These are phyloP conservation scores for Myripristis murdjan DNA, from an alignment of 2,797 vertebrate genomes.

Conservation along the genomic window DNA sequence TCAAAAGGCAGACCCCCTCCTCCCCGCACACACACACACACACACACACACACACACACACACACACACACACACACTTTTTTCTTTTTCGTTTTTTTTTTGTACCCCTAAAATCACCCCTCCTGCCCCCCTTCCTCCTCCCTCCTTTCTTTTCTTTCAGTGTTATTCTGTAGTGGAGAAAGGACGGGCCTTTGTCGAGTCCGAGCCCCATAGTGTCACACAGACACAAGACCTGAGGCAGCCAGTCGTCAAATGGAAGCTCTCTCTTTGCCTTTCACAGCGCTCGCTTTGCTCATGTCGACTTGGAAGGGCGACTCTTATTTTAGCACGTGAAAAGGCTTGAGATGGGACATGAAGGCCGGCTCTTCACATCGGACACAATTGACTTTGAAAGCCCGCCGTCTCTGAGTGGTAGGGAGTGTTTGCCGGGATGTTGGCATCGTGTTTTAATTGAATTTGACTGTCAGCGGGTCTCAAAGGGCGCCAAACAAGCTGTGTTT, in stretches of 20 bases:
- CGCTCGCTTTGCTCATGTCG: constrained; percentile 77
- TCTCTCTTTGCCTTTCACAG: constrained; percentile 60
- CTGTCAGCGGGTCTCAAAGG: constrained; percentile 54
- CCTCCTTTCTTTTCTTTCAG: constrained; percentile 84
- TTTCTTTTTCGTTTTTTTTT: constrained; percentile 27
- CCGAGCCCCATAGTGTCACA: constrained; percentile 65
- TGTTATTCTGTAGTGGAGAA: constrained; percentile 91
- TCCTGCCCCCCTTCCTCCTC: constrained; percentile 54
- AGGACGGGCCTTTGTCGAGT: constrained; percentile 84
- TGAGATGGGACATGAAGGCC: constrained; percentile 66
- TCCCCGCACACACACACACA: too few relatives aligned
- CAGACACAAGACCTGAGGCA: constrained; percentile 71
- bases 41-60: too few relatives aligned
- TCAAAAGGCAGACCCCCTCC: constrained; percentile 91
- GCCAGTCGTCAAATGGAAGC: constrained; percentile 73
- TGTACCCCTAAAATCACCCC: constrained; percentile 53
- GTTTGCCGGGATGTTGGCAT: constrained; percentile 65
- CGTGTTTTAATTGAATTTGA: constrained; percentile 69
- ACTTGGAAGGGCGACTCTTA: constrained; percentile 67
- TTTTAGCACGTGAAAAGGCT: constrained; percentile 76
- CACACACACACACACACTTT: too few relatives aligned
- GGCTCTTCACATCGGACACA: constrained; percentile 73
- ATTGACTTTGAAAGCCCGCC: constrained; percentile 67
- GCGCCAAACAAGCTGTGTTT: constrained; percentile 45
- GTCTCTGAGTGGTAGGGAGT: constrained; percentile 65